Evolutionary conservation across 2,113 vertebrate species (phyloP).

Genomic region (Oenanthe oenanthe): DNA sequence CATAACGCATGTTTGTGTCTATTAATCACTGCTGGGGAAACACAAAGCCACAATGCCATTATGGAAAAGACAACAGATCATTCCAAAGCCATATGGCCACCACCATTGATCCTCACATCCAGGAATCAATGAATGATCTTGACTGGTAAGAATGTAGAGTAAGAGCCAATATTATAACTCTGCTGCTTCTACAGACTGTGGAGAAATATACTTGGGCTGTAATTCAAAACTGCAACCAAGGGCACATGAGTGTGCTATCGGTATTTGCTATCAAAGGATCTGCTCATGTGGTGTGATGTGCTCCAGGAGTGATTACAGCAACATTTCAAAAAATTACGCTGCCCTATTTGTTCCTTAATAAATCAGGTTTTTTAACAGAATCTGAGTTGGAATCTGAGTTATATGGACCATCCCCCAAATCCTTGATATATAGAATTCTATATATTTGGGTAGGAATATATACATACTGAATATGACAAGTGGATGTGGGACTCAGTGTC

Average conservation of each 20-base stretch:
- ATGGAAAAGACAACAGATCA: slow-evolving; percentile 65
- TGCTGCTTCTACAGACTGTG: neutral
- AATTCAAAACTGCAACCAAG: slow-evolving; percentile 58
- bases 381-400: neutral
- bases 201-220: slow-evolving; percentile 9
- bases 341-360: slow-evolving; percentile 47
- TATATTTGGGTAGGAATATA: neutral
- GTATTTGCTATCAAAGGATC: slow-evolving; percentile 29
- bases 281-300: neutral
- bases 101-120: slow-evolving; percentile 53
- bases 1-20: slow-evolving; percentile 58
- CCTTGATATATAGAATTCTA: neutral
- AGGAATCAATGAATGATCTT: slow-evolving; percentile 66
- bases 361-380: slow-evolving; percentile 26
- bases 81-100: slow-evolving; percentile 66
- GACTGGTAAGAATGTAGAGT: slow-evolving; percentile 56
- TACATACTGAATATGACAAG: neutral
- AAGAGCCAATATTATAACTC: slow-evolving; percentile 49
- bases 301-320: slow-evolving; percentile 36
- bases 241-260: neutral
- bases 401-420: neutral
- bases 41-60: slow-evolving; percentile 56
- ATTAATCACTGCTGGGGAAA: slow-evolving; percentile 68
- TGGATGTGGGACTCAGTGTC: neutral
- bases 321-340: neutral